Evolutionary conservation across 92 coral and sea anemone genomes (phyloP).

Genomic region (Phenganax marumi): DNA sequence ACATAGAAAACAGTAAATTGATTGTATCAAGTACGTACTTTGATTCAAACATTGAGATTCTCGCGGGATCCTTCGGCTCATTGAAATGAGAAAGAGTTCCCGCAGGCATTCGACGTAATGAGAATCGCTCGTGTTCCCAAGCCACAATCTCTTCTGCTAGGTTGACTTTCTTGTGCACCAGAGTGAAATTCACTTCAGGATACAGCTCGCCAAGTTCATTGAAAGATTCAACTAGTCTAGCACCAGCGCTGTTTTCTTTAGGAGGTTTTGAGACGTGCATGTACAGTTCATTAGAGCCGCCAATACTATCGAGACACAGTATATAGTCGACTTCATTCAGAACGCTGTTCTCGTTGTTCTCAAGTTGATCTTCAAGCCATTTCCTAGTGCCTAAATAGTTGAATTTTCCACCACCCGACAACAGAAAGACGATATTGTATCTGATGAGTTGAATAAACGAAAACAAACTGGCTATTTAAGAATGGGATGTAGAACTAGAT

Average conservation of each 20-base stretch:
- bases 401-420: slow-evolving; percentile 98
- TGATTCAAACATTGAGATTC: slow-evolving; percentile 84
- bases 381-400: slow-evolving; percentile 94
- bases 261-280: slow-evolving; percentile 98
- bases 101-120: slow-evolving; percentile 90
- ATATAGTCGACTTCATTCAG: slow-evolving; percentile 92
- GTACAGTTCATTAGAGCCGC: slow-evolving; percentile 67
- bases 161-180: slow-evolving; percentile 89
- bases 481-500: not conserved
- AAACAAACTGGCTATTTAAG: not conserved
- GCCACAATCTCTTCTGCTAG: slow-evolving; percentile 83
- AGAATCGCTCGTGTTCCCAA: slow-evolving; percentile 96
- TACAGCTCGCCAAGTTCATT: slow-evolving; percentile 58
- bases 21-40: slow-evolving; percentile 54
- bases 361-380: slow-evolving; percentile 93
- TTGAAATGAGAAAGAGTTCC: slow-evolving; percentile 85
- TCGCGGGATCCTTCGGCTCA: slow-evolving; percentile 73
- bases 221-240: slow-evolving; percentile 71
- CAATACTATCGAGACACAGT: slow-evolving; percentile 86
- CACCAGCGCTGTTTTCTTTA: slow-evolving; percentile 78
- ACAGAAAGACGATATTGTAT: slow-evolving; percentile 81
- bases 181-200: slow-evolving; percentile 77
- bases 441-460: slow-evolving; percentile 56
- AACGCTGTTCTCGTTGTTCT: slow-evolving; percentile 92
- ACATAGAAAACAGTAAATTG: too few species aligned